Evolutionary conservation across 2,888 invertebrate species (phyloP), one percentile per base, ranked within the genome.

Genomic region (Loripinus fragilis): DNA sequence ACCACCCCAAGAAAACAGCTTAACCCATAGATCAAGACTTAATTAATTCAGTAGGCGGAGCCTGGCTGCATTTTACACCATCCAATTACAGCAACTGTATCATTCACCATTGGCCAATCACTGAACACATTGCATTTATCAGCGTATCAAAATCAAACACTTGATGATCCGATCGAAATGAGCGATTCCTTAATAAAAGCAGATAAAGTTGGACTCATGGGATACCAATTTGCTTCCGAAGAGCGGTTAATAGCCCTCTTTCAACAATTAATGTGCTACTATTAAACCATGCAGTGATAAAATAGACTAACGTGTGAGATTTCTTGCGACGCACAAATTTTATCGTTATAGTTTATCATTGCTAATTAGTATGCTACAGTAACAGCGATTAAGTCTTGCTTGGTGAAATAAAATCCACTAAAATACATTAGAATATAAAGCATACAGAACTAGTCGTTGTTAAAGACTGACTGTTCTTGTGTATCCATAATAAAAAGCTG

Each of bases 91-190:
- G 33, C 60, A 20, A 2, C 33, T 30, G 60, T 60, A 33, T 17
- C 60, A 33, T 2, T 2, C 7, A 10, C 33, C 10, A 12, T 60
- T 20, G 33, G 20, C 60, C 60, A 60, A 60, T 60, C 60, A 60
- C 5, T 17, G 17, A 33, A 30, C 7, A 12, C 10, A 28, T 60
- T 23, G 7, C 30, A 33, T 60, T 60, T 33, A 60, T 60, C 33
- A 60, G 60, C 60, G 28, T 60, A 60, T 60, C 33, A 60, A 52
- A 60, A 60, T 60, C 30, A 60, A 33, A 60, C 60, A 60, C 60
- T 60, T 60, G 60, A 60, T 60, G 60, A 2, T 60, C 60, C 28
- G 60, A 60, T 60, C 33, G 28, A 60, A 20, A 17, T 60, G 30
- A 60, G 33, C 60, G 33, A 60, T 60, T 33, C 60, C 33, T 60